A percentile compares a stretch with the other conserved stretches of the same genome.
Conservation (phyloP, 2,113 vertebrate genomes). For the Pterocles burchelli region DNA sequence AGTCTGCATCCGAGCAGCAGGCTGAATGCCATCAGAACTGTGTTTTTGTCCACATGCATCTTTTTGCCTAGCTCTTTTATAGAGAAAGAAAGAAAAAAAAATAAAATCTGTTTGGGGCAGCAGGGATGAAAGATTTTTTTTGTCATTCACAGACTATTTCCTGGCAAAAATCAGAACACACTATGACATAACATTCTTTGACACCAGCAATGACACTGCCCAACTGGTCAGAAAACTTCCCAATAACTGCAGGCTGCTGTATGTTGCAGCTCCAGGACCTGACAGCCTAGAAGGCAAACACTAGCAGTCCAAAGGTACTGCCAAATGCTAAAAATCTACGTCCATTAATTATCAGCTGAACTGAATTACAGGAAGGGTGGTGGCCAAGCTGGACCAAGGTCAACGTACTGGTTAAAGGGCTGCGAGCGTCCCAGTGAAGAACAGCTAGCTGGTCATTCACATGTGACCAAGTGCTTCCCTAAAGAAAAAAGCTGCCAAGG, state of each 20-base stretch:
- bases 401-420: background rate
- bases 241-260: background rate
- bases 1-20: background rate
- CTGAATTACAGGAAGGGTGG: slow-evolving; percentile 24
- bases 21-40: background rate
- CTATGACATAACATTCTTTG: background rate
- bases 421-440: background rate
- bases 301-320: background rate
- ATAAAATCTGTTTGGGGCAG: background rate
- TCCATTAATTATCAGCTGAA: slow-evolving; percentile 1
- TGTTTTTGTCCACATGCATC: background rate
- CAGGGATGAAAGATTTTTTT: background rate
- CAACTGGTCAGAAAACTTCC: background rate
- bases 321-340: background rate
- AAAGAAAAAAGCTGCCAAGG: background rate
- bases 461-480: background rate
- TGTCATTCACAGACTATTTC: background rate
- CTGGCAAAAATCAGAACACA: background rate
- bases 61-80: background rate
- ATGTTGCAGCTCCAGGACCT: background rate
- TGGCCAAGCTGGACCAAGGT: background rate
- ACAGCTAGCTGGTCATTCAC: background rate
- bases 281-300: background rate
- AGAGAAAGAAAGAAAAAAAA: background rate
- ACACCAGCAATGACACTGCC: background rate